These are phyloP conservation scores for Alcedo quadribrachys DNA, from an alignment of 2,797 vertebrate genomes.

Conservation along the genomic window DNA sequence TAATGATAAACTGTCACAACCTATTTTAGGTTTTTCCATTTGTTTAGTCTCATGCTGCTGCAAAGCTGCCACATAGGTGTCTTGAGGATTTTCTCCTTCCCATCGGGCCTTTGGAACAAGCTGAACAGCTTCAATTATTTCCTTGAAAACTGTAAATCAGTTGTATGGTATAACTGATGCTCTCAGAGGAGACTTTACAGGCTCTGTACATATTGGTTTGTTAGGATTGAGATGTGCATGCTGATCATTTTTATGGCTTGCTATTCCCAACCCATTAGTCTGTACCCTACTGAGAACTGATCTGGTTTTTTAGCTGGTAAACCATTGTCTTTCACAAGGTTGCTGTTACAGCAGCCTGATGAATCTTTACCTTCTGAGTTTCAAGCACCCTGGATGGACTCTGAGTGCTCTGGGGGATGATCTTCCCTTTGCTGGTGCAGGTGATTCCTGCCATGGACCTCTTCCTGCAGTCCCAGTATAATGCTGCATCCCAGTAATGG, in stretches of 20 bases:
- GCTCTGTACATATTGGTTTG: slow-evolving; percentile 10
- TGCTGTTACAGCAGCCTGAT: background rate
- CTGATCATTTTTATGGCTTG: background rate
- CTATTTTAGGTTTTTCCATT: slow-evolving; percentile 64
- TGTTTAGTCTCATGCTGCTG: slow-evolving; percentile 54
- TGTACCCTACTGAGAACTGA: background rate
- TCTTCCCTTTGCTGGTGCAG: background rate
- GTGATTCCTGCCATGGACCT: background rate
- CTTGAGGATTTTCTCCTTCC: slow-evolving; percentile 31
- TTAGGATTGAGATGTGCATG: background rate
- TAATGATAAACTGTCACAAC: slow-evolving; percentile 50
- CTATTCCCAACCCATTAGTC: background rate
- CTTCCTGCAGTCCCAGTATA: background rate
- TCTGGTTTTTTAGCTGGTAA: background rate
- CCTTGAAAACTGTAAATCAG: slow-evolving; percentile 42
- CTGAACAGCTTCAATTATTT: slow-evolving; percentile 38
- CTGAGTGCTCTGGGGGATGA: background rate
- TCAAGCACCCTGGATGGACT: background rate
- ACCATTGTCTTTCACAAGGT: background rate
- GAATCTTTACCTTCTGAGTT: background rate
- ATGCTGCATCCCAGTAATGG: background rate
- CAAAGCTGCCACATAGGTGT: slow-evolving; percentile 26
- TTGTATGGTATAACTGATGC: background rate
- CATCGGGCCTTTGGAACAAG: background rate
- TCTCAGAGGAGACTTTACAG: slow-evolving; percentile 38